Evolutionary conservation across 2,888 invertebrate species (phyloP).

Genomic region (Desoria tigrina): DNA sequence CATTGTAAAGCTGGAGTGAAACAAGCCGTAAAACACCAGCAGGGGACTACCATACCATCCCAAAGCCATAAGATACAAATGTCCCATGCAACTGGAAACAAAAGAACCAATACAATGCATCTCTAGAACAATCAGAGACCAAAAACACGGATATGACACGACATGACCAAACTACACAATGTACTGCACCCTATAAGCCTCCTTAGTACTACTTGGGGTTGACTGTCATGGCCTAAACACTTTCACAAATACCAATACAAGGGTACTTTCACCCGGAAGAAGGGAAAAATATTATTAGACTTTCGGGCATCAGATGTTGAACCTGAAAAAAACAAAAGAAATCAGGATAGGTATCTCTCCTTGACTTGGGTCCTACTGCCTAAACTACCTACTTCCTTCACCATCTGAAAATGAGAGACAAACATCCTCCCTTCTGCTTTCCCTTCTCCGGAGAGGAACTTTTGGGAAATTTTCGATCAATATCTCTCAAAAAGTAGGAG

Average conservation of each 20-base stretch:
- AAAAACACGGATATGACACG: constrained; percentile 14
- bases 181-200: not conserved
- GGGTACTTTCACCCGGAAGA: not conserved
- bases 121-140: constrained; percentile 14
- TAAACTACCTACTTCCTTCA: no score
- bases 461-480: constrained; percentile 32
- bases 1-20: no score
- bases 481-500: constrained; percentile 16
- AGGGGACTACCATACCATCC: no score
- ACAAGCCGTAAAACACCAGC: no score
- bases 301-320: constrained; percentile 18
- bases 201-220: not conserved
- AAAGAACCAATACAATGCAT: constrained; percentile 7
- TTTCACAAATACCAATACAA: not conserved
- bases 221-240: not conserved
- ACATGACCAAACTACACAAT: constrained; percentile 16
- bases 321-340: constrained; percentile 9
- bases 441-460: constrained; percentile 24
- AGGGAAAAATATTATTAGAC: not conserved
- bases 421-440: constrained; percentile 2
- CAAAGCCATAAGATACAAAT: no score
- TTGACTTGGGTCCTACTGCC: no score
- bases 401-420: constrained; percentile 8
- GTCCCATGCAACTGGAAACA: not conserved
- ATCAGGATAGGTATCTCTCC: no score